Evolutionary conservation across 2,797 vertebrate genomes (phyloP).

Genomic region (Dryobates pubescens): DNA sequence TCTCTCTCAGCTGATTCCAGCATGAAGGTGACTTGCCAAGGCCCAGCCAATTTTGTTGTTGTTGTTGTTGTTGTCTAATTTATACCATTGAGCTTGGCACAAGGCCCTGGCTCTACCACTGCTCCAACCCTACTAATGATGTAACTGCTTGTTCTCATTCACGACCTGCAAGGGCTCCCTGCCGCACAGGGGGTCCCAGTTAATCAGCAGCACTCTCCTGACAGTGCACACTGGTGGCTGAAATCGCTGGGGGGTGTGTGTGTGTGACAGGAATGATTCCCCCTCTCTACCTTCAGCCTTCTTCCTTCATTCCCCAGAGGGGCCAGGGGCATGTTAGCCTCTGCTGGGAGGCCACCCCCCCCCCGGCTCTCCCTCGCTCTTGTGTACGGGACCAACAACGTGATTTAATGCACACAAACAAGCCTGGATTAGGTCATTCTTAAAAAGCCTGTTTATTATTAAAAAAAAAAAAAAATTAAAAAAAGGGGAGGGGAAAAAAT

Average conservation of each 20-base stretch:
- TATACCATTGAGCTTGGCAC: constrained; percentile 76
- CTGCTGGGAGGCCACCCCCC: background rate
- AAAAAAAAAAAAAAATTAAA: constrained; percentile 73
- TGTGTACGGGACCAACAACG: constrained; percentile 71
- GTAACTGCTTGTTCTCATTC: constrained; percentile 81
- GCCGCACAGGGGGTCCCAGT: constrained; percentile 68
- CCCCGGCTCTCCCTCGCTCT: background rate
- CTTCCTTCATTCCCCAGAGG: fast-evolving
- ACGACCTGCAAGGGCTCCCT: constrained; percentile 72
- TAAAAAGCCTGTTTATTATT: constrained; percentile 84
- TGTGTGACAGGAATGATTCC: background rate
- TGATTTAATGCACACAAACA: constrained; percentile 84
- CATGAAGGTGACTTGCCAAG: constrained; percentile 77
- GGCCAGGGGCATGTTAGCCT: background rate
- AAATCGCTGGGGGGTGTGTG: background rate
- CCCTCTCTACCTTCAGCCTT: fast-evolving
- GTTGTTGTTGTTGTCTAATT: constrained; percentile 76
- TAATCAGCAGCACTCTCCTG: constrained; percentile 61
- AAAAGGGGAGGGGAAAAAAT: constrained; percentile 61
- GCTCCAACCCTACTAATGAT: constrained; percentile 79
- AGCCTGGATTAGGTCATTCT: constrained; percentile 84
- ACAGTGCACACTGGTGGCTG: constrained; percentile 3
- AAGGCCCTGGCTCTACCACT: constrained; percentile 72
- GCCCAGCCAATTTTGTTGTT: constrained; percentile 65
- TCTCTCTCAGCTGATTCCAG: constrained; percentile 84